These are phyloP conservation scores for Tetraodon nigroviridis DNA, from an alignment of 2,113 vertebrate genomes.

Conservation along the genomic window DNA sequence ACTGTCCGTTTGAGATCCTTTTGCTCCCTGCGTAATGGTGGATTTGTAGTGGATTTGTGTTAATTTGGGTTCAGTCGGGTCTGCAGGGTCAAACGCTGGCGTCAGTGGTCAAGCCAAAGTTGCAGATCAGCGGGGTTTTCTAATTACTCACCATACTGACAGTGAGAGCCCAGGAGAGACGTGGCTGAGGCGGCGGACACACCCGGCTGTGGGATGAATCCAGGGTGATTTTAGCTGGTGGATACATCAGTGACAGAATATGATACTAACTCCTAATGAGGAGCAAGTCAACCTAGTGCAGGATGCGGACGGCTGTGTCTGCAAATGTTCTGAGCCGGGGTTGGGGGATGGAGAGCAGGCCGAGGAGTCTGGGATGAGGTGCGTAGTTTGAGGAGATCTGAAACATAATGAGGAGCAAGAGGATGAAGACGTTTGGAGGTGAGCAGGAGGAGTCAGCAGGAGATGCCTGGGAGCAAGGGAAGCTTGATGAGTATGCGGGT, in stretches of 20 bases:
- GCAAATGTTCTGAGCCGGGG: too few relatives aligned
- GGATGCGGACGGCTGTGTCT: too few relatives aligned
- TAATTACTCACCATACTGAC: slow-evolving; percentile 65
- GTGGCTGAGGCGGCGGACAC: background rate
- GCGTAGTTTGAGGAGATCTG: background rate
- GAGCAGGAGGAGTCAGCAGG: background rate
- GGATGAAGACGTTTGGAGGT: background rate
- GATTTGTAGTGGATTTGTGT: too few relatives aligned
- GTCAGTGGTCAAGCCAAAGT: slow-evolving; percentile 44
- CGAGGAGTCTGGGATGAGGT: too few relatives aligned
- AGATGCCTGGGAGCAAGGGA: background rate
- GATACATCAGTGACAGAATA: too few relatives aligned
- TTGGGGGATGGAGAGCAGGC: too few relatives aligned
- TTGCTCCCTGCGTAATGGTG: background rate
- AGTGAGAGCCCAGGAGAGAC: slow-evolving; percentile 52
- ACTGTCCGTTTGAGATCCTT: background rate
- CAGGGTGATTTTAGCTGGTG: too few relatives aligned
- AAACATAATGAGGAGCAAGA: background rate
- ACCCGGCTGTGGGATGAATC: too few relatives aligned
- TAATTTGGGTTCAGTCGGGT: too few relatives aligned
- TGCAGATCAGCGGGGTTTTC: slow-evolving; percentile 49
- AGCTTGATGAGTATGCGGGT: background rate
- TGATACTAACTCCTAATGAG: too few relatives aligned
- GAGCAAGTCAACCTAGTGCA: too few relatives aligned
- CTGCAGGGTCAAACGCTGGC: slow-evolving; percentile 51